phyloP scores from a whole-genome alignment of 2,113 vertebrate genomes.

The Cairina moschata region DNA sequence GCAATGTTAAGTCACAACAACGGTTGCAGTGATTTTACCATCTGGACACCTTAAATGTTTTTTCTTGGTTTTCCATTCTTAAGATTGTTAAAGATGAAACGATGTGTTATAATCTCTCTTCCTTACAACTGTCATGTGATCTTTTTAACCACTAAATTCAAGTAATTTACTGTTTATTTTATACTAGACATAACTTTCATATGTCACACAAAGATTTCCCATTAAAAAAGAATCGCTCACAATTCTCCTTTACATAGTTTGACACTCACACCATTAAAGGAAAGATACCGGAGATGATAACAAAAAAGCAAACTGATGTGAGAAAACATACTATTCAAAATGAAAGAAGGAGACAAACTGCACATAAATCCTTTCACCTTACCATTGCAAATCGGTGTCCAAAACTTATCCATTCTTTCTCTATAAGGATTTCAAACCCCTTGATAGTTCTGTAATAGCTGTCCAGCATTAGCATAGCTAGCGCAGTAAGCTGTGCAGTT shows the following conservation, averaged over 20 bases:
- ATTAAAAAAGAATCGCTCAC: not conserved
- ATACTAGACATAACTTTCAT: not conserved
- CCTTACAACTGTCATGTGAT: not conserved
- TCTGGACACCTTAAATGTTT: not conserved
- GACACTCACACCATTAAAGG: not conserved
- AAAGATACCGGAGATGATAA: not conserved
- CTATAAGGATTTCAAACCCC: conserved; percentile 93
- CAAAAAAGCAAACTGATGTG: not conserved
- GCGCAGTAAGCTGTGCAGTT: conserved; percentile 91
- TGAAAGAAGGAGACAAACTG: not conserved
- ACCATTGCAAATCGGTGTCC: conserved; percentile 95
- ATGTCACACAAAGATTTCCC: not conserved
- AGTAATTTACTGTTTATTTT: not conserved
- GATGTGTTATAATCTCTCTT: not conserved
- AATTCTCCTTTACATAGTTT: not conserved
- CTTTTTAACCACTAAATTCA: not conserved
- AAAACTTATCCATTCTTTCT: conserved; percentile 98
- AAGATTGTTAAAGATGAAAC: not conserved
- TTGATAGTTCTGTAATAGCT: conserved; percentile 91
- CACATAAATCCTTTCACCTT: conserved; percentile 27
- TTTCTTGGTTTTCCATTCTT: not conserved
- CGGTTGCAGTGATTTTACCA: not conserved
- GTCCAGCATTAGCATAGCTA: conserved; percentile 98
- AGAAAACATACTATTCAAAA: not conserved
- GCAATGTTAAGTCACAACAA: not conserved